These are phyloP conservation scores for Rhizoglyphus robini DNA, from an alignment of 1,140 invertebrate genomes.

Conservation along the genomic window DNA sequence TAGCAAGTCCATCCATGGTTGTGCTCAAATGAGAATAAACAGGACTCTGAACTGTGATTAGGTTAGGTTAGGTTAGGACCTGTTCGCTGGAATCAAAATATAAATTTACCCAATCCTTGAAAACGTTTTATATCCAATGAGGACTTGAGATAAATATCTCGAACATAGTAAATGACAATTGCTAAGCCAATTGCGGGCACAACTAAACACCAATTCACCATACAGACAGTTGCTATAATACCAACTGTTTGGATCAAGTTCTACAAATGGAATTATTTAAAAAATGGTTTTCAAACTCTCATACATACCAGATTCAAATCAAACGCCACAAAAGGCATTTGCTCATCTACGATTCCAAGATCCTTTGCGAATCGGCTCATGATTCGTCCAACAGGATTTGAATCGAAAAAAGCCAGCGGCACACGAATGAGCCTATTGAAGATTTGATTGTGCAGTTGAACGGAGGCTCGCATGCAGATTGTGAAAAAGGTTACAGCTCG, in stretches of 20 bases:
- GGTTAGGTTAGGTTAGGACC: too few relatives aligned
- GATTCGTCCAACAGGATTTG: constrained; percentile 49
- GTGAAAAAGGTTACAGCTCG: constrained; percentile 56
- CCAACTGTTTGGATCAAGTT: constrained; percentile 5
- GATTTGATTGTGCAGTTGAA: constrained; percentile 64
- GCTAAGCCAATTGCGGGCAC: constrained; percentile 50
- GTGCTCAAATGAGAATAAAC: constrained; percentile 39
- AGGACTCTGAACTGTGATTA: constrained; percentile 32
- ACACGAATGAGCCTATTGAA: constrained; percentile 61
- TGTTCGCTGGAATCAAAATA: constrained; percentile 34
- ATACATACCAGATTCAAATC: constrained; percentile 33
- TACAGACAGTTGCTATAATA: constrained; percentile 5
- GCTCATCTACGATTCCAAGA: constrained; percentile 26
- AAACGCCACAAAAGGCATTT: constrained; percentile 63
- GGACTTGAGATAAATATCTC: constrained; percentile 62
- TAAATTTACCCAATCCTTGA: constrained; percentile 48
- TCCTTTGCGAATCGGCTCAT: constrained; percentile 28
- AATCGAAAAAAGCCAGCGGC: constrained; percentile 74
- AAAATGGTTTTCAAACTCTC: constrained; percentile 35
- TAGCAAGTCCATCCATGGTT: constrained; percentile 37
- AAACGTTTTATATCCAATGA: constrained; percentile 71
- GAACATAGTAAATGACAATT: constrained; percentile 34
- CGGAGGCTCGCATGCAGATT: constrained; percentile 61
- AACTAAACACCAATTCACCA: constrained; percentile 38
- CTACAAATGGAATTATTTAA: constrained; percentile 36